Percentiles rank a stretch among this genome's conserved stretches.
phyloP scores from a whole-genome alignment of 1,140 invertebrate species.

The Pinna nobilis region DNA sequence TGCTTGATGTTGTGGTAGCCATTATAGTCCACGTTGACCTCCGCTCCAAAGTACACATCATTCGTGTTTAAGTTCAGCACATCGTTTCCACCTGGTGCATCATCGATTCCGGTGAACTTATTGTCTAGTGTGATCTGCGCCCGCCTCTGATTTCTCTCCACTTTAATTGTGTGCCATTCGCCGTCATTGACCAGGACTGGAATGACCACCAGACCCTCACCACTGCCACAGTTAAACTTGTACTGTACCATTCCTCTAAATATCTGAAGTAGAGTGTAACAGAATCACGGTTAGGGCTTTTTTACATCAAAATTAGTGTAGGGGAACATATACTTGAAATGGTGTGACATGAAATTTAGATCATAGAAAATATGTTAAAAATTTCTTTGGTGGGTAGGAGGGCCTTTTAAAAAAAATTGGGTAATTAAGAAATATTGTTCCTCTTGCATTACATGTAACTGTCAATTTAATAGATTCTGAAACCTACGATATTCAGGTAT shows the following conservation, averaged over 20 bases:
- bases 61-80: slow-evolving; percentile 90
- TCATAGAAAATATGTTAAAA: no score
- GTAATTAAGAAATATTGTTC: no score
- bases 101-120: slow-evolving; percentile 84
- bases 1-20: slow-evolving; percentile 83
- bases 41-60: slow-evolving; percentile 89
- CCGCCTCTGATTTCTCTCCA: slow-evolving; percentile 84
- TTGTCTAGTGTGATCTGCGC: slow-evolving; percentile 88
- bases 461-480: no score
- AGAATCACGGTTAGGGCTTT: no score
- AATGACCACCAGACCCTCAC: slow-evolving; percentile 89
- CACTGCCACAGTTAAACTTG: slow-evolving; percentile 92
- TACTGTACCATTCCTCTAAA: slow-evolving; percentile 90
- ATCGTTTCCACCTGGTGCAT: slow-evolving; percentile 87
- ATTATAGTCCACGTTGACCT: slow-evolving; percentile 81
- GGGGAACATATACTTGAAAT: no score
- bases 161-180: slow-evolving; percentile 89
- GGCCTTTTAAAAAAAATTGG: no score
- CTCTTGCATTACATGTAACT: no score
- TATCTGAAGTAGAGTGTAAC: slow-evolving; percentile 78
- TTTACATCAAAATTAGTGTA: no score
- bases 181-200: slow-evolving; percentile 89
- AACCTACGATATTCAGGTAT: no score
- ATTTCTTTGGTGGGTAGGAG: no score
- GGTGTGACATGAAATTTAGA: no score